Conservation (phyloP, 1,140 invertebrate species). For the Melipona quadrifasciata region DNA sequence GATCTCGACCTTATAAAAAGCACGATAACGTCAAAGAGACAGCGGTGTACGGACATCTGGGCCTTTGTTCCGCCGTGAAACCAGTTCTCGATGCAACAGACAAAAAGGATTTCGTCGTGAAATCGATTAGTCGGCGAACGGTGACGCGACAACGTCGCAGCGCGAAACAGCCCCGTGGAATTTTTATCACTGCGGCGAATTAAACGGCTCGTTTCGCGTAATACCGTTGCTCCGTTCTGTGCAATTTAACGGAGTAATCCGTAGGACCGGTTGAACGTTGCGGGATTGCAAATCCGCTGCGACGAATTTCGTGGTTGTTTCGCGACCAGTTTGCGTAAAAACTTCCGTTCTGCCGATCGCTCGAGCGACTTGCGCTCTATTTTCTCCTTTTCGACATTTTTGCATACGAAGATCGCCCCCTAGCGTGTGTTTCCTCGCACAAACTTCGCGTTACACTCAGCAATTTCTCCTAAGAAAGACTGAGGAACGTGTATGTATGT, state of each 20-base stretch:
- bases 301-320: conserved; percentile 49
- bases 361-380: neutral
- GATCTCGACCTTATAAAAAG: conserved; percentile 35
- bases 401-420: conserved; percentile 2
- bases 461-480: conserved; percentile 1
- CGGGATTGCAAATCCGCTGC: conserved; percentile 54
- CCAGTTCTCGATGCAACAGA: conserved; percentile 10
- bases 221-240: conserved; percentile 34
- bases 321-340: conserved; percentile 36
- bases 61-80: conserved; percentile 9
- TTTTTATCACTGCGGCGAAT: neutral
- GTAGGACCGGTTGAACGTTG: conserved; percentile 16
- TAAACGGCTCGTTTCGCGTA: neutral
- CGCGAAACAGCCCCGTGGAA: neutral
- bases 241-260: conserved; percentile 44
- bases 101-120: conserved; percentile 28
- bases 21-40: conserved; percentile 12
- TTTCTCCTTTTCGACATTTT: conserved; percentile 9
- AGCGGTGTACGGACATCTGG: neutral
- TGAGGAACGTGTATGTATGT: neutral
- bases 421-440: neutral
- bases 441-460: neutral
- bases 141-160: neutral
- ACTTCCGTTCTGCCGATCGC: neutral
- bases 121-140: conserved; percentile 25